phyloP scores from a whole-genome alignment of 2,797 vertebrate genomes.

The Halcyon smyrnensis region DNA sequence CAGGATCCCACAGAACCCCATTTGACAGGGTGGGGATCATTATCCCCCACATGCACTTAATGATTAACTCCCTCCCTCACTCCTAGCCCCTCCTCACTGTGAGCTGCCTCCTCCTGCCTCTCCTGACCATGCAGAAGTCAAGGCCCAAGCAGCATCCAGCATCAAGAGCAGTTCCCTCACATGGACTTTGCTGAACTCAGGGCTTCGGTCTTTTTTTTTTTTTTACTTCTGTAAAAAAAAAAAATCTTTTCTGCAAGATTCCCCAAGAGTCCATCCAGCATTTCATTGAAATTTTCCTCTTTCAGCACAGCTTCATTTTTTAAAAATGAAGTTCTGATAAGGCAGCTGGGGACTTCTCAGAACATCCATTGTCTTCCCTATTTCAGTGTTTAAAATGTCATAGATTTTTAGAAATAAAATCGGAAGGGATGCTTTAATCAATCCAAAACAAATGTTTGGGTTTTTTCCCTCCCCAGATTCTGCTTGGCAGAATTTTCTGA shows the following conservation, averaged over 20 bases:
- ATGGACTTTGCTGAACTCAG: neutral
- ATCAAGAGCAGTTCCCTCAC: neutral
- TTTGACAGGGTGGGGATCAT: neutral
- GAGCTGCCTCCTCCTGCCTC: neutral
- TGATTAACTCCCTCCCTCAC: neutral
- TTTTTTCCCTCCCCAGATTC: neutral
- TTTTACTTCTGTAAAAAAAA: neutral
- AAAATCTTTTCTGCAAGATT: neutral
- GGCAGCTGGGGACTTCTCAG: slow-evolving; percentile 12
- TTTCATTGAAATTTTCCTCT: neutral
- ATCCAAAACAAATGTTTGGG: slow-evolving; percentile 53
- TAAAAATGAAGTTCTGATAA: neutral
- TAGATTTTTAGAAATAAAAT: neutral
- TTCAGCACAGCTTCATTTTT: neutral
- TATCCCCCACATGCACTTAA: neutral
- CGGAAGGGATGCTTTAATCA: slow-evolving; percentile 3
- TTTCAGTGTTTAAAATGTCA: neutral
- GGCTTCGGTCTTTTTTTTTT: neutral
- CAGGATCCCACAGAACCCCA: rapidly evolving
- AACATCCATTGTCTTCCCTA: slow-evolving; percentile 17
- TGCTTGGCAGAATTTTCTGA: neutral
- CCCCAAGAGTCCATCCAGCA: neutral
- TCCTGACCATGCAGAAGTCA: neutral
- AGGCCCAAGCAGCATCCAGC: neutral
- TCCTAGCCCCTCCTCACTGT: neutral